Conservation (phyloP, 2,113 vertebrate genomes). For the Strix aluco region DNA sequence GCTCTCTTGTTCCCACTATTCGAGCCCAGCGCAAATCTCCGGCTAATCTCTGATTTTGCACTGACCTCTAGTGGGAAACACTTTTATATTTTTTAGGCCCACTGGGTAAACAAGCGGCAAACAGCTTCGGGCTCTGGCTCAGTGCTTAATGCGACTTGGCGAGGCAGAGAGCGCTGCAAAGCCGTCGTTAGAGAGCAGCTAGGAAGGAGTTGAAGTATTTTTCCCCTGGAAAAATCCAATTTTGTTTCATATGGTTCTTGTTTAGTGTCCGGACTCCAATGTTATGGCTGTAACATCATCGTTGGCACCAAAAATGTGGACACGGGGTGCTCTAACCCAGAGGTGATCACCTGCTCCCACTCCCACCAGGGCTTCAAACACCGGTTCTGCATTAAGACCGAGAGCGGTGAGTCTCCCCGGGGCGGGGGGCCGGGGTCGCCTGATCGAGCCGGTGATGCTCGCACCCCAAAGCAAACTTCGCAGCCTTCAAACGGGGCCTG, state of each 20-base stretch:
- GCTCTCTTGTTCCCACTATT: not conserved
- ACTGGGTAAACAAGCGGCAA: not conserved
- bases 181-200: not conserved
- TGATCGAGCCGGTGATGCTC: rapidly evolving
- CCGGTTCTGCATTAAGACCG: constrained; percentile 91
- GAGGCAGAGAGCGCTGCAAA: constrained; percentile 13
- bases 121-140: not conserved
- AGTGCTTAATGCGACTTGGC: not conserved
- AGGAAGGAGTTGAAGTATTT: not conserved
- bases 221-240: not conserved
- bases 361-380: constrained; percentile 93
- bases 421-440: rapidly evolving
- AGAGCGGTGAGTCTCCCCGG: constrained; percentile 82
- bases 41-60: constrained; percentile 42
- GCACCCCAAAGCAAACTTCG: not conserved
- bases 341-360: constrained; percentile 89
- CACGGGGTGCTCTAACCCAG: constrained; percentile 86
- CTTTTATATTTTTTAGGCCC: not conserved
- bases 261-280: constrained; percentile 83
- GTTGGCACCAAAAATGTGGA: constrained; percentile 85
- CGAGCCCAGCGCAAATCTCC: not conserved
- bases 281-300: constrained; percentile 90
- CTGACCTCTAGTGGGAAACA: constrained; percentile 61
- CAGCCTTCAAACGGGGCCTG: not conserved
- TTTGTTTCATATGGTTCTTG: not conserved